phyloP scores from a whole-genome alignment of 1,140 invertebrate genomes.

The Drosophila azteca region DNA sequence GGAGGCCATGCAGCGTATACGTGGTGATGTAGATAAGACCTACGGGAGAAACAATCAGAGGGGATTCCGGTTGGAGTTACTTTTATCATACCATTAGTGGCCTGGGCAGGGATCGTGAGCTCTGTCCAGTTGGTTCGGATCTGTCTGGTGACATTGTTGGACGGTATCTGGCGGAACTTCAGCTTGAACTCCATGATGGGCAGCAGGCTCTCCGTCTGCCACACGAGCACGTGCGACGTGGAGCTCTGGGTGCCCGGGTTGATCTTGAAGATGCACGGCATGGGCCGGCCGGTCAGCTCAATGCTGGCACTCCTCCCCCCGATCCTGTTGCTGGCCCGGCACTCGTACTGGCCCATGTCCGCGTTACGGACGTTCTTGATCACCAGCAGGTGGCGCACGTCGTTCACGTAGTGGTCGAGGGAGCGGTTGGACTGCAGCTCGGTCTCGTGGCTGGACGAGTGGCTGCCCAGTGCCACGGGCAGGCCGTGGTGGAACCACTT shows the following conservation, averaged over 20 bases:
- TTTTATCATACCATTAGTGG: slow-evolving; percentile 70
- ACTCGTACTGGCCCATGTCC: slow-evolving; percentile 91
- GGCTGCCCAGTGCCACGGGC: slow-evolving; percentile 85
- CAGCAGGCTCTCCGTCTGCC: slow-evolving; percentile 89
- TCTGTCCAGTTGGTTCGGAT: slow-evolving; percentile 85
- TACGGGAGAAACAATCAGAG: slow-evolving; percentile 8
- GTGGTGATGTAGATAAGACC: slow-evolving; percentile 87
- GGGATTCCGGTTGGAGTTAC: neutral
- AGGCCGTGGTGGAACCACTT: slow-evolving; percentile 86
- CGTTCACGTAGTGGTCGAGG: slow-evolving; percentile 59
- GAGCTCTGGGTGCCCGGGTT: slow-evolving; percentile 78
- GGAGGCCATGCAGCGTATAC: slow-evolving; percentile 87
- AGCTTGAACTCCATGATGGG: slow-evolving; percentile 88
- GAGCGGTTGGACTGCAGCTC: slow-evolving; percentile 61
- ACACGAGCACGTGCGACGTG: slow-evolving; percentile 87
- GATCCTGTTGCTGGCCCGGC: slow-evolving; percentile 89
- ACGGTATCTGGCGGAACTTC: slow-evolving; percentile 85
- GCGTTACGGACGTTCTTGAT: slow-evolving; percentile 87
- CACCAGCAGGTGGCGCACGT: slow-evolving; percentile 86
- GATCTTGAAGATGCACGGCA: slow-evolving; percentile 87
- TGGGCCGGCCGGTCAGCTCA: slow-evolving; percentile 85
- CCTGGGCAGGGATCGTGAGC: slow-evolving; percentile 87
- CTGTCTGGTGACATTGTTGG: slow-evolving; percentile 55
- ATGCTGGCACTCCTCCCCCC: slow-evolving; percentile 85
- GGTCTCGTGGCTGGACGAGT: slow-evolving; percentile 84